A percentile compares a stretch with the other conserved stretches of the same genome.
Conservation (phyloP, 37 sponge, comb jelly and placozoan species). For the Eunapius fragilis region DNA sequence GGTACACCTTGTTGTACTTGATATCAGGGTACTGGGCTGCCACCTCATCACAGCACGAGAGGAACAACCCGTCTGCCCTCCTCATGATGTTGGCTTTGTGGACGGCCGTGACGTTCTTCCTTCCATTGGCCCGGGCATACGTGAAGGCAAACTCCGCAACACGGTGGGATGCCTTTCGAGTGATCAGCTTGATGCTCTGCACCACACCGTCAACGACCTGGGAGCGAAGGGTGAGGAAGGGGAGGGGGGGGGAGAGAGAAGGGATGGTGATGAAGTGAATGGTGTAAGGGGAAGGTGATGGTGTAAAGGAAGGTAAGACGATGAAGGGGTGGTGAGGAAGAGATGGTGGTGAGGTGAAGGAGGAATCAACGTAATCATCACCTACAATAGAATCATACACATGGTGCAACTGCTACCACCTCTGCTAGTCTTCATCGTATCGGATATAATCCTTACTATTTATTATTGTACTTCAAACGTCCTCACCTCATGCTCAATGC, state of each 20-base stretch:
- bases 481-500: slow-evolving; percentile 96
- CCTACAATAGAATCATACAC: too few relatives aligned
- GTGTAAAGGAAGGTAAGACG: too few relatives aligned
- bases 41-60: slow-evolving; percentile 87
- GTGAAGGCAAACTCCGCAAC: slow-evolving; percentile 99
- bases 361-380: too few relatives aligned
- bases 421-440: too few relatives aligned
- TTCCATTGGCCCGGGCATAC: slow-evolving; percentile 78
- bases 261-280: background rate
- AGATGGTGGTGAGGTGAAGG: too few relatives aligned
- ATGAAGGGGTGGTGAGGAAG: too few relatives aligned
- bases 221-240: background rate
- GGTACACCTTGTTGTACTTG: slow-evolving; percentile 78
- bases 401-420: too few relatives aligned
- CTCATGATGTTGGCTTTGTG: slow-evolving; percentile 99
- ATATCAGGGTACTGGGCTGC: slow-evolving; percentile 85
- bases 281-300: background rate
- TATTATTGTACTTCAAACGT: background rate
- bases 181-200: slow-evolving; percentile 98
- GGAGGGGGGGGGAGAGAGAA: background rate
- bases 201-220: slow-evolving; percentile 99
- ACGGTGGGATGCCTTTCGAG: slow-evolving; percentile 83
- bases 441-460: too few relatives aligned
- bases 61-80: slow-evolving; percentile 91
- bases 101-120: slow-evolving; percentile 89